A percentile compares a stretch with the other conserved stretches of the same genome.
Conservation (phyloP, 2,888 invertebrate species). For the Tipula vernalis region DNA sequence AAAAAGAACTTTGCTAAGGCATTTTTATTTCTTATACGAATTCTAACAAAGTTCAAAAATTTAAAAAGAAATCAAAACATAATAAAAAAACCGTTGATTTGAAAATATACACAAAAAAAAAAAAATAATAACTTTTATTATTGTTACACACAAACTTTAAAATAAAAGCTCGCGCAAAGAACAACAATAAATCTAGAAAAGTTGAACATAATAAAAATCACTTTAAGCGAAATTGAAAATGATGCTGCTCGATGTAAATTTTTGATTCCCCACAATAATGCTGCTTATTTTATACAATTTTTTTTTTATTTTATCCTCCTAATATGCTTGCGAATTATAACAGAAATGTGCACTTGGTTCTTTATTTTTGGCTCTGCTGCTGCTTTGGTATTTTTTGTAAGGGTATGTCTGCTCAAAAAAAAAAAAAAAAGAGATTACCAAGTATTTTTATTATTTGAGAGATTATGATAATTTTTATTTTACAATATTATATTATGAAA, state of each 20-base stretch:
- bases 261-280: background rate
- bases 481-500: background rate
- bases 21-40: background rate
- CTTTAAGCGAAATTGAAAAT: background rate
- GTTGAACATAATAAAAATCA: background rate
- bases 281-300: background rate
- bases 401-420: background rate
- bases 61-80: background rate
- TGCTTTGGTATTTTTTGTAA: too few relatives aligned
- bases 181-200: background rate
- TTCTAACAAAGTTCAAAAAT: background rate
- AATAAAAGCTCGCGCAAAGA: background rate
- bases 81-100: background rate
- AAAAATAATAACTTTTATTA: background rate
- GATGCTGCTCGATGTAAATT: background rate
- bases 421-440: background rate
- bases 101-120: too few relatives aligned
- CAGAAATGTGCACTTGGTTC: background rate
- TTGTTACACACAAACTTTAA: background rate
- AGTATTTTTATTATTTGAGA: background rate
- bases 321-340: background rate
- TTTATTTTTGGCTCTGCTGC: background rate
- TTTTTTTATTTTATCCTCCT: background rate
- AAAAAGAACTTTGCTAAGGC: background rate
- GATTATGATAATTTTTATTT: background rate